Evolutionary conservation across 2,113 vertebrate species (phyloP).

Genomic region (Lichenostomus cassidix): DNA sequence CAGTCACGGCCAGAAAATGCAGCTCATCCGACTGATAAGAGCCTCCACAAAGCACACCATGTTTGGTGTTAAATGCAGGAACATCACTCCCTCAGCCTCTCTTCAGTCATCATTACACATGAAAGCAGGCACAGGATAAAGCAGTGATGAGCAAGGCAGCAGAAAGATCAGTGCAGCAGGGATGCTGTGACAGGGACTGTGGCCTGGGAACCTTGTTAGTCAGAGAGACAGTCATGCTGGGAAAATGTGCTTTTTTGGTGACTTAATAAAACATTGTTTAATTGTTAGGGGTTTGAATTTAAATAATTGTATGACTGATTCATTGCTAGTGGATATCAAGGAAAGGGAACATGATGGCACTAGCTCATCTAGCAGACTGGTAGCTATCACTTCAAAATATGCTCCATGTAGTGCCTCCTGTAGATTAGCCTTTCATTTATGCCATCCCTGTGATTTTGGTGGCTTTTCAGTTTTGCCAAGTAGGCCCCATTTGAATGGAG

Average conservation of each 20-base stretch:
- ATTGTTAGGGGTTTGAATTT: background rate
- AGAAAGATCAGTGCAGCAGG: background rate
- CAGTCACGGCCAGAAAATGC: background rate
- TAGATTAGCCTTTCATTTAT: background rate
- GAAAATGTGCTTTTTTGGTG: background rate
- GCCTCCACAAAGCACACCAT: background rate
- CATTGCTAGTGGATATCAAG: background rate
- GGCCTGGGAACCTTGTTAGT: conserved; percentile 11
- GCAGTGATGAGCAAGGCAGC: background rate
- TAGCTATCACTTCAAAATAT: background rate
- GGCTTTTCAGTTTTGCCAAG: background rate
- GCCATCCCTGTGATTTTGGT: background rate
- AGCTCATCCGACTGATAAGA: background rate
- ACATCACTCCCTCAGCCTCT: rapidly evolving
- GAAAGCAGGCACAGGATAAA: background rate
- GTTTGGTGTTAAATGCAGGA: background rate
- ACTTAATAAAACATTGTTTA: background rate
- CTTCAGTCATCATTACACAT: background rate
- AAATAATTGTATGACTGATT: background rate
- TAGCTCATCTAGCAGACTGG: background rate
- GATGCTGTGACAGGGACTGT: background rate
- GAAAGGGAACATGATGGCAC: background rate
- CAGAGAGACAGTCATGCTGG: conserved; percentile 7
- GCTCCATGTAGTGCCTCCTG: background rate
- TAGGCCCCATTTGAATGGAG: background rate